A percentile compares a stretch with the other conserved stretches of the same genome.
Evolutionary conservation across 2,113 vertebrate species (phyloP).

Genomic region (Sylvia atricapilla): DNA sequence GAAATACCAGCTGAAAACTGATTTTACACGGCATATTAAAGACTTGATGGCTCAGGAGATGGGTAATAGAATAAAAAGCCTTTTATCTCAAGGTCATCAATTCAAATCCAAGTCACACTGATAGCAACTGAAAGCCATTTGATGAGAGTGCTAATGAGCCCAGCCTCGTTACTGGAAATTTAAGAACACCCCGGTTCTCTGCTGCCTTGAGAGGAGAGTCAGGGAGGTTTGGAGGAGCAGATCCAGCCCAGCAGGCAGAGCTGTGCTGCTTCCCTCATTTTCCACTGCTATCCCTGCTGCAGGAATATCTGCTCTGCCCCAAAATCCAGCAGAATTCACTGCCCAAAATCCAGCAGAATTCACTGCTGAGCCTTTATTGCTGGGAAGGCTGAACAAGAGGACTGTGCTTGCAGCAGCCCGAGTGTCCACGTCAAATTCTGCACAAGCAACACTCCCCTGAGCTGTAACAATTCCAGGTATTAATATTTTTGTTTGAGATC

Average conservation of each 20-base stretch:
- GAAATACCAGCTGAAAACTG: conserved; percentile 47
- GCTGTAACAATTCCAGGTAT: not conserved
- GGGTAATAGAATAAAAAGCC: conserved; percentile 57
- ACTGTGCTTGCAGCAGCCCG: not conserved
- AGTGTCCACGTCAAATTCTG: not conserved
- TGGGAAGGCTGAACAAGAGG: not conserved
- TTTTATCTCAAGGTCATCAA: conserved; percentile 69
- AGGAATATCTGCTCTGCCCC: not conserved
- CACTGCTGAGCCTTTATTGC: not conserved
- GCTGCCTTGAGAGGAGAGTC: not conserved
- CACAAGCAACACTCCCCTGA: fast-evolving
- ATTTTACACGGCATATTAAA: conserved; percentile 64
- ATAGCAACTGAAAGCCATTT: conserved; percentile 41
- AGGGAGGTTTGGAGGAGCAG: not conserved
- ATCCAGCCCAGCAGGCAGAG: not conserved
- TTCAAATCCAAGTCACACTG: conserved; percentile 41
- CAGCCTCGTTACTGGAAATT: not conserved
- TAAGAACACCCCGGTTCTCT: not conserved
- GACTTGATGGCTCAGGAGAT: conserved; percentile 58
- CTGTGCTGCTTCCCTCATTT: not conserved
- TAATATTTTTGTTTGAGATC: not conserved
- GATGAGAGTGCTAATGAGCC: conserved; percentile 27
- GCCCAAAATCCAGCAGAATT: not conserved
- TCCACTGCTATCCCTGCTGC: not conserved
- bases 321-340: not conserved